Evolutionary conservation across 2,113 vertebrate genomes (phyloP).

Genomic region (Gallinago paraguaiae): DNA sequence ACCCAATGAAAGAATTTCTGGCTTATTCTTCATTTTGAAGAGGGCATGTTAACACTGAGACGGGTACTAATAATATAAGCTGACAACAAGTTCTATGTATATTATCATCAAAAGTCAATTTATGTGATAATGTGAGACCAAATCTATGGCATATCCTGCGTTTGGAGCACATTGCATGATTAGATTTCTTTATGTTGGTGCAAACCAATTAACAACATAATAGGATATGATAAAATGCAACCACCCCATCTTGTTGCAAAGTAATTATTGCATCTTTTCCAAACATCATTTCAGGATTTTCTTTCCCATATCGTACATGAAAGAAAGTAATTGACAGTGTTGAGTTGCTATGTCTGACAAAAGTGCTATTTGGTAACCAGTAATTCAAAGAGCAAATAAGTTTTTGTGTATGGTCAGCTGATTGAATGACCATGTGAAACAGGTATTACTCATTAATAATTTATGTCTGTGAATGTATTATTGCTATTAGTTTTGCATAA

Average conservation of each 20-base stretch:
- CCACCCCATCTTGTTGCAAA: background rate
- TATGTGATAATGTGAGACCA: background rate
- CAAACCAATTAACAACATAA: constrained; percentile 47
- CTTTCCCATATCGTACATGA: constrained; percentile 22
- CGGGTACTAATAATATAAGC: background rate
- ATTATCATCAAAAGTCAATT: constrained; percentile 11
- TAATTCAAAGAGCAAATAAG: constrained; percentile 61
- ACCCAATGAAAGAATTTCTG: background rate
- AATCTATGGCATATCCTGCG: background rate
- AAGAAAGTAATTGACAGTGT: constrained; percentile 10
- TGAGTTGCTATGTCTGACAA: constrained; percentile 14
- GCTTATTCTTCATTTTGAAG: background rate
- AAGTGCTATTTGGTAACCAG: constrained; percentile 34
- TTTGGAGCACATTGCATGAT: background rate
- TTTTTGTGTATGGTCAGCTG: constrained; percentile 61
- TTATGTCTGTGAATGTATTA: constrained; percentile 52
- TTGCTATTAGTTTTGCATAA: constrained; percentile 36
- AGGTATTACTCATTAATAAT: constrained; percentile 45
- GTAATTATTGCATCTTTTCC: constrained; percentile 9
- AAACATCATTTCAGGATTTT: constrained; percentile 26
- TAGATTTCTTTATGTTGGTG: constrained; percentile 15
- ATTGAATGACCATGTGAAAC: constrained; percentile 41
- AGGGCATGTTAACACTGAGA: background rate
- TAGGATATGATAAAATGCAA: background rate
- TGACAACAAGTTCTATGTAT: background rate